Conservation (phyloP, 2,113 vertebrate genomes). For the Symphodus melops region DNA sequence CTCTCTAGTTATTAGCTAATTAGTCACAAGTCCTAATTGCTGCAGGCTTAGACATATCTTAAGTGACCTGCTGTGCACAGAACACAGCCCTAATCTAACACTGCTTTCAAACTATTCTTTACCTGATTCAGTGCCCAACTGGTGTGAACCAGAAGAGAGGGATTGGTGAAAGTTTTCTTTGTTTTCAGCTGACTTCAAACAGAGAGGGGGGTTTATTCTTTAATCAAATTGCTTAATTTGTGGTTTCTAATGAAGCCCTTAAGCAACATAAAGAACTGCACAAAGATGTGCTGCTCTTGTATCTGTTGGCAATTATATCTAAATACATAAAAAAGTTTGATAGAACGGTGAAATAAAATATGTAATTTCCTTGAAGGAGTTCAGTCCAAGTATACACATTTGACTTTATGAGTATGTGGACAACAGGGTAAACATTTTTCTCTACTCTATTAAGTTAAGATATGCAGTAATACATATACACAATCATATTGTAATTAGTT, state of each 20-base stretch:
- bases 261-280: conserved; percentile 8
- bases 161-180: neutral
- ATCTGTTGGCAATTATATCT: neutral
- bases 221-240: conserved; percentile 17
- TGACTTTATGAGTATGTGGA: too few species aligned
- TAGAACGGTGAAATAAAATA: neutral
- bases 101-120: conserved; percentile 49
- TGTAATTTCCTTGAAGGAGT: conserved; percentile 1
- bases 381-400: too few species aligned
- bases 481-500: too few species aligned
- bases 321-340: neutral
- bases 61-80: conserved; percentile 53
- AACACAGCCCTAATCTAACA: conserved; percentile 27
- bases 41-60: conserved; percentile 42
- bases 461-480: too few species aligned
- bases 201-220: conserved; percentile 17
- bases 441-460: too few species aligned
- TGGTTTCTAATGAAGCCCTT: conserved; percentile 34
- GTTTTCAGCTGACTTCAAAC: conserved; percentile 30
- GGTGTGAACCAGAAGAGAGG: neutral
- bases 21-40: conserved; percentile 63
- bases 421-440: too few species aligned
- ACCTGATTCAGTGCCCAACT: conserved; percentile 36
- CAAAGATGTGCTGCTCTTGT: neutral
- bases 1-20: conserved; percentile 60